phyloP scores from a whole-genome alignment of 1,140 invertebrate genomes.

The Charaxes varanes region DNA sequence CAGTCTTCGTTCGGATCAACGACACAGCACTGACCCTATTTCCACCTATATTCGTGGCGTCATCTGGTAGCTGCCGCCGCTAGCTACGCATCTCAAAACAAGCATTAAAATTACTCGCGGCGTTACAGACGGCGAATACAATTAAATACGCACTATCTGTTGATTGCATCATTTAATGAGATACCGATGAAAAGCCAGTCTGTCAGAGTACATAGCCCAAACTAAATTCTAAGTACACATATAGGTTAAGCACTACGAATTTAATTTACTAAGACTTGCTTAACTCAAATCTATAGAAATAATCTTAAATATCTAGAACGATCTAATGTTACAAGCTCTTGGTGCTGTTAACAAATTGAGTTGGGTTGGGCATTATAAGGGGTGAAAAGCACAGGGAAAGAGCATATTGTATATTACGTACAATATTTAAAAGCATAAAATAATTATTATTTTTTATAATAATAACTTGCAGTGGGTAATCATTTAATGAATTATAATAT shows the following conservation, averaged over 20 bases:
- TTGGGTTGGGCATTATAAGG: too few species aligned
- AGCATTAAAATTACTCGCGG: constrained; percentile 44
- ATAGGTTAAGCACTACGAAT: too few species aligned
- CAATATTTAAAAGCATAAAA: too few species aligned
- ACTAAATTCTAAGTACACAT: too few species aligned
- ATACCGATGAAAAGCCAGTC: constrained; percentile 14
- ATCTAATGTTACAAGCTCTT: too few species aligned
- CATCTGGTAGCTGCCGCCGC: constrained; percentile 58
- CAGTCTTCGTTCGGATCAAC: constrained; percentile 54
- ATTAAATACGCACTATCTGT: constrained; percentile 45
- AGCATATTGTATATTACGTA: too few species aligned
- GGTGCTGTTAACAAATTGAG: too few species aligned
- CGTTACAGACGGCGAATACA: constrained; percentile 32
- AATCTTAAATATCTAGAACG: too few species aligned
- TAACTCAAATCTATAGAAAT: too few species aligned
- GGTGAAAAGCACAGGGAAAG: too few species aligned
- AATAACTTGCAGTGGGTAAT: neutral
- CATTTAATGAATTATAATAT: constrained; percentile 6
- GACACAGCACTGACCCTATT: constrained; percentile 67
- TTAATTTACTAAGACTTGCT: too few species aligned
- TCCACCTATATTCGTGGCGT: constrained; percentile 61
- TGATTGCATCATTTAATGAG: constrained; percentile 45
- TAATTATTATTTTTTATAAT: neutral
- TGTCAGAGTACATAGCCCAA: too few species aligned
- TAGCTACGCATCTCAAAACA: constrained; percentile 58